These are phyloP conservation scores for Meloidogyne hapla DNA, from an alignment of 1,140 invertebrate species.

Conservation along the genomic window DNA sequence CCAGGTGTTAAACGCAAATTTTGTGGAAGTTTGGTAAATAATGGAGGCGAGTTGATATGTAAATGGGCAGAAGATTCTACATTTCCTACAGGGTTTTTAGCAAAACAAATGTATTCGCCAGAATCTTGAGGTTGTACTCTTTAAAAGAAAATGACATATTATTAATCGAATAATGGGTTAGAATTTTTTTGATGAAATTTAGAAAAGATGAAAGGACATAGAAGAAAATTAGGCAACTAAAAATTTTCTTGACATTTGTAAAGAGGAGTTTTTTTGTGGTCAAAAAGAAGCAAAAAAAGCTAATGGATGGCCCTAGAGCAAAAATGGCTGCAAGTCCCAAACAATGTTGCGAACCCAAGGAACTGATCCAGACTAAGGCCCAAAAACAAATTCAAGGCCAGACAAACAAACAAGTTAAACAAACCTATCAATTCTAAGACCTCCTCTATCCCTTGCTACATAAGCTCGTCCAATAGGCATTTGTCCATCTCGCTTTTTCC, in stretches of 20 bases:
- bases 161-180: background rate
- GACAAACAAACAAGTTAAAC: background rate
- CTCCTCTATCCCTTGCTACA: slow-evolving; percentile 48
- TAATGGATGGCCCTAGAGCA: too few relatives aligned
- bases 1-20: slow-evolving; percentile 38
- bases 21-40: slow-evolving; percentile 41
- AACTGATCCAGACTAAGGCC: too few relatives aligned
- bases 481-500: slow-evolving; percentile 50
- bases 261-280: too few relatives aligned
- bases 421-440: slow-evolving; percentile 44
- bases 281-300: too few relatives aligned
- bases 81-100: slow-evolving; percentile 46
- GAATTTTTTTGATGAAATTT: background rate
- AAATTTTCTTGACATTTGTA: too few relatives aligned
- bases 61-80: slow-evolving; percentile 44
- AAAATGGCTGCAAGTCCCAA: too few relatives aligned
- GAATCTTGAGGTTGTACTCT: slow-evolving; percentile 48
- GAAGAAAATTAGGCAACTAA: too few relatives aligned
- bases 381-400: too few relatives aligned
- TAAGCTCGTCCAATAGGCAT: slow-evolving; percentile 50
- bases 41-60: slow-evolving; percentile 47
- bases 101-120: slow-evolving; percentile 45
- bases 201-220: too few relatives aligned
- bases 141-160: background rate
- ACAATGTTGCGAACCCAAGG: too few relatives aligned